phyloP scores from a whole-genome alignment of 1,140 invertebrate genomes.

The Hyles euphorbiae region DNA sequence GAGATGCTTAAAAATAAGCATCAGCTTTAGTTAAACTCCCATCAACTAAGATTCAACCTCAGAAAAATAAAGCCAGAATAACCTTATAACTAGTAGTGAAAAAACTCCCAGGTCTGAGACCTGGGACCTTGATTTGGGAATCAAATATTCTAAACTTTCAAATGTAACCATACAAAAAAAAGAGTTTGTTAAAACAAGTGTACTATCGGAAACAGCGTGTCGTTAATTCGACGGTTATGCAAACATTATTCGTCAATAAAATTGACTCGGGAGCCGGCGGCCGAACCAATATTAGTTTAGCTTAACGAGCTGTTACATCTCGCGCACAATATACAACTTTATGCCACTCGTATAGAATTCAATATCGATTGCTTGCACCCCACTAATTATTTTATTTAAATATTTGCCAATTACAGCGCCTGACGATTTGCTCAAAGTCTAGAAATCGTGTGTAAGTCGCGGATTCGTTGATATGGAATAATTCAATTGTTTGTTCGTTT shows the following conservation, averaged over 20 bases:
- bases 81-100: too few relatives aligned
- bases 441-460: constrained; percentile 6
- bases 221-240: constrained; percentile 13
- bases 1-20: too few relatives aligned
- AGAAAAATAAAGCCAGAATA: too few relatives aligned
- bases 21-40: too few relatives aligned
- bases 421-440: constrained; percentile 1
- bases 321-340: constrained; percentile 11
- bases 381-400: constrained; percentile 39
- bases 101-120: too few relatives aligned
- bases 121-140: too few relatives aligned
- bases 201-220: not conserved
- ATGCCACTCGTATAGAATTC: constrained; percentile 10
- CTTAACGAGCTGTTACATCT: constrained; percentile 22
- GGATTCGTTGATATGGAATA: constrained; percentile 2
- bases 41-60: too few relatives aligned
- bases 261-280: constrained; percentile 17
- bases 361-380: not conserved
- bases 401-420: constrained; percentile 32
- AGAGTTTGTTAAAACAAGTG: too few relatives aligned
- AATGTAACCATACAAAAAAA: too few relatives aligned
- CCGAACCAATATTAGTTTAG: constrained; percentile 28
- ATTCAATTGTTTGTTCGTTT: not conserved
- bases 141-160: too few relatives aligned
- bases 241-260: constrained; percentile 29